phyloP scores from a whole-genome alignment of 2,113 vertebrate species.

The Typhlomys cinereus region DNA sequence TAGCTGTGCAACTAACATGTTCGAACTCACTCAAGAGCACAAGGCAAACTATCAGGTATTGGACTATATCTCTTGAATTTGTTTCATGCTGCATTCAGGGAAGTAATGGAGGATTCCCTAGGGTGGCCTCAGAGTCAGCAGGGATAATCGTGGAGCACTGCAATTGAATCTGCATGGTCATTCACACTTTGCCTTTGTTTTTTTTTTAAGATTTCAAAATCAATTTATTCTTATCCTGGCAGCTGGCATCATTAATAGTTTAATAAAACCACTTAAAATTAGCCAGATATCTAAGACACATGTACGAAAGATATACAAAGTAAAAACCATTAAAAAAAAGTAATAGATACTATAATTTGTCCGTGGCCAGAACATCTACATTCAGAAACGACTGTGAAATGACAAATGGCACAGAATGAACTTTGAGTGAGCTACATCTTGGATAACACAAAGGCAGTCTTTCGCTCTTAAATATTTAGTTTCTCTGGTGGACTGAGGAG shows the following conservation, averaged over 20 bases:
- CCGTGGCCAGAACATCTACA: slow-evolving; percentile 62
- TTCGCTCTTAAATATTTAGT: slow-evolving; percentile 81
- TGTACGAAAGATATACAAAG: slow-evolving; percentile 88
- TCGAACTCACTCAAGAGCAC: no score
- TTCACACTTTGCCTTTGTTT: no score
- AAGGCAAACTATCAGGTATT: no score
- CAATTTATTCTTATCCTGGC: slow-evolving; percentile 75
- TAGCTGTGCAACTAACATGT: no score
- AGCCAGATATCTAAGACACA: slow-evolving; percentile 82
- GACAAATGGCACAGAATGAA: slow-evolving; percentile 85
- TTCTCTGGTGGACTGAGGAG: slow-evolving; percentile 89
- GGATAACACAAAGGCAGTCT: slow-evolving; percentile 77
- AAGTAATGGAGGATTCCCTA: no score
- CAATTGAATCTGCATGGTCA: no score
- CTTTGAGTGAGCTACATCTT: slow-evolving; percentile 76
- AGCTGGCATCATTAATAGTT: slow-evolving; percentile 79
- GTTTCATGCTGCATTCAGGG: no score
- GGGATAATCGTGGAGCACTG: no score
- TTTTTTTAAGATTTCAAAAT: no score
- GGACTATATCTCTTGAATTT: no score
- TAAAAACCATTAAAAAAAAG: slow-evolving; percentile 84
- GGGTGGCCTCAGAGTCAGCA: no score
- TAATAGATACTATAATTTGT: slow-evolving; percentile 80
- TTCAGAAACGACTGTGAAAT: slow-evolving; percentile 75
- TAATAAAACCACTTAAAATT: slow-evolving; percentile 74